Evolutionary conservation across 2,113 vertebrate species (phyloP), one percentile per base, ranked within the genome.

Genomic region (Romanogobio albipinnatus): DNA sequence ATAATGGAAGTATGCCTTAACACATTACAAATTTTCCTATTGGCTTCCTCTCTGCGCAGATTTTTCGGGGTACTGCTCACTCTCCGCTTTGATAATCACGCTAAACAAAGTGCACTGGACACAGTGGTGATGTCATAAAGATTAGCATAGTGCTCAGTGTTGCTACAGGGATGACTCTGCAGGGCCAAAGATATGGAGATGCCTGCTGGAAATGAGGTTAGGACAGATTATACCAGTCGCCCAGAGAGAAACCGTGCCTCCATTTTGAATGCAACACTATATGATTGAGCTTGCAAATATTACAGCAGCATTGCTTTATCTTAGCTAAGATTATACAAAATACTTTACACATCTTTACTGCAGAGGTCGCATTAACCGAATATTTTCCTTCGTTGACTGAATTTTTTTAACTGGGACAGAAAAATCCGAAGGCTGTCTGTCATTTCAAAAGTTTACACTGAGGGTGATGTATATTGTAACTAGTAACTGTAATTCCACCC

Each of bases 51-150:
- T 89, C 90, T 82, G 84, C 87, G 87, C 90, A 89, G 88, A 92
- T 92, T 92, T 91, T 88, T 68, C 39, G 2, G 9, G 39, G 9
- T 90, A 85, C 88, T 81, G 39, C 88, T 90, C 88, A 79, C 88
- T 88, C 91, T 94, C 84, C 74, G 88, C 89, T 92, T 93, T 94
- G 90, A 93, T 93, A 94, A 94, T 92, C 89, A 81, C 87, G 89
- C 94, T 94, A 93, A 88, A 90, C 74, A 91, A 91, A 93, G 93
- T 92, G 76, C 90, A 89, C 88, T 36, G 85, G 90, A 91, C 91
- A 93, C 91, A 94, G 90, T 92, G 88, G 89, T 90, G 89, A 93
- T 93, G 92, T 93, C 91, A 92, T 91, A 87, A 91, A 90, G 92
- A 92, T 94, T 93, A 92, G 90, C 91, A 91, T 81, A 89, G 88